Base-by-base conservation (phyloP, 2,888 invertebrate species). In the Oligia latruncula region DNA sequence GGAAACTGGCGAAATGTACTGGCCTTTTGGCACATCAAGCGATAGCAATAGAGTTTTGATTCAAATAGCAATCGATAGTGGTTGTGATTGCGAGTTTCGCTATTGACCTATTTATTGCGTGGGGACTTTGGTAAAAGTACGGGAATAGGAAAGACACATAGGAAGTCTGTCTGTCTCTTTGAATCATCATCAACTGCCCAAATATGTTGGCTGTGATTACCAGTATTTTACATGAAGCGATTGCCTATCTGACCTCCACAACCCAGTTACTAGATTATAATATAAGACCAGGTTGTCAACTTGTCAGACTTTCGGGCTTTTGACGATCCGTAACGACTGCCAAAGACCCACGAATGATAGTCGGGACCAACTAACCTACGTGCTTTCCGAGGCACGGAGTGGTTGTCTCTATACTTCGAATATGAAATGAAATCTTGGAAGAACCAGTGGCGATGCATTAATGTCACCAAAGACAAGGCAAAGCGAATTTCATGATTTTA, bases 21-120 rank as follows among this genome's bases (percentile, higher is more conserved):
- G 72, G 70, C 46, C 55, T 78, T 83, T 78, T 78, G 72, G 74
- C 71, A 74, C 8, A 64, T 17, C 40, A 20, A 23, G 23, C 15
- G 35, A 46, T 65, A 52, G 5, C 70, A 58, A 58, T 82, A 46
- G 55, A 74, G 13, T 17, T 17, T 11, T 62, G 23, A 65, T 29
- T 81, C 23, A 17, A 13, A 43, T 20, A 81, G 40, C 13, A 40
- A 65, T 73, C 29, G 29, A n/a, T n/a, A 29, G 20, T n/a, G n/a
- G 20, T 68, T 46, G n/a, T 35, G 29, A 49, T 71, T n/a, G 40
- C 11, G 17, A 40, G 17, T 40, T 35, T 35, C 9, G 23, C 15
- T 35, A 52, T 15, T 9, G 23, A 52, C 15, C 35, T 71, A 52
- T 0, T 8, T 35, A 35, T 11, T 15, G 20, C n/a, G 46, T 46